A percentile compares a stretch with the other conserved stretches of the same genome.
phyloP scores from a whole-genome alignment of 2,113 vertebrate genomes.

The Callipepla californica region DNA sequence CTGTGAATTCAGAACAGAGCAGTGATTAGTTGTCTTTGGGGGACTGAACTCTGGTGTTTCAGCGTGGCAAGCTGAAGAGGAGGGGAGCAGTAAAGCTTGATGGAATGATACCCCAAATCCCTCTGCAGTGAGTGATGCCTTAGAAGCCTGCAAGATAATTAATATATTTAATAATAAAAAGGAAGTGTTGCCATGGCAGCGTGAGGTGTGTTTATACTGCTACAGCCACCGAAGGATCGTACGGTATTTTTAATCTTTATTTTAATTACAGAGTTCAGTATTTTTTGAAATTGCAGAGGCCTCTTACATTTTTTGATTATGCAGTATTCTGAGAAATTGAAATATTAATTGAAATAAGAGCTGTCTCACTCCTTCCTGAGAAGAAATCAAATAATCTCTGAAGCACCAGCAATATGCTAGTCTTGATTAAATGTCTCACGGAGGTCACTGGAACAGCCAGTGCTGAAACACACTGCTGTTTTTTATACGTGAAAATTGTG shows the following conservation, averaged over 20 bases:
- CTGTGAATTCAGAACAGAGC: slow-evolving; percentile 38
- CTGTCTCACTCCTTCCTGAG: slow-evolving; percentile 27
- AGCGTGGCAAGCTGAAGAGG: not conserved
- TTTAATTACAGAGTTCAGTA: slow-evolving; percentile 41
- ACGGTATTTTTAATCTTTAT: slow-evolving; percentile 69
- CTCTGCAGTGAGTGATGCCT: slow-evolving; percentile 2
- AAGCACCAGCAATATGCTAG: slow-evolving; percentile 17
- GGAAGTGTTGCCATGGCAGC: slow-evolving; percentile 52
- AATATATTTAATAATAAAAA: slow-evolving; percentile 58
- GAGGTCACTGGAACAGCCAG: slow-evolving; percentile 28
- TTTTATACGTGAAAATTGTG: slow-evolving; percentile 17
- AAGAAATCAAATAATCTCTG: slow-evolving; percentile 56
- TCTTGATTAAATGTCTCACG: slow-evolving; percentile 64
- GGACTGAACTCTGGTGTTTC: slow-evolving; percentile 64
- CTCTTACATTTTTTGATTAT: slow-evolving; percentile 44
- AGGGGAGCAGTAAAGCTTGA: not conserved
- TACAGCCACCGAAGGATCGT: slow-evolving; percentile 29
- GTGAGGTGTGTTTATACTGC: slow-evolving; percentile 25
- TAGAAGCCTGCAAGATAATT: slow-evolving; percentile 42
- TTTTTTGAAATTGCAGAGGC: slow-evolving; percentile 18
- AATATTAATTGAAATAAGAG: slow-evolving; percentile 73
- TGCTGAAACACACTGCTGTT: not conserved
- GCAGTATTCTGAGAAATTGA: slow-evolving; percentile 44
- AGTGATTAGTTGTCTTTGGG: slow-evolving; percentile 47
- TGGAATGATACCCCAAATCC: not conserved